Conservation (phyloP, 2,797 vertebrate genomes). For the Neoniphon sammara region DNA sequence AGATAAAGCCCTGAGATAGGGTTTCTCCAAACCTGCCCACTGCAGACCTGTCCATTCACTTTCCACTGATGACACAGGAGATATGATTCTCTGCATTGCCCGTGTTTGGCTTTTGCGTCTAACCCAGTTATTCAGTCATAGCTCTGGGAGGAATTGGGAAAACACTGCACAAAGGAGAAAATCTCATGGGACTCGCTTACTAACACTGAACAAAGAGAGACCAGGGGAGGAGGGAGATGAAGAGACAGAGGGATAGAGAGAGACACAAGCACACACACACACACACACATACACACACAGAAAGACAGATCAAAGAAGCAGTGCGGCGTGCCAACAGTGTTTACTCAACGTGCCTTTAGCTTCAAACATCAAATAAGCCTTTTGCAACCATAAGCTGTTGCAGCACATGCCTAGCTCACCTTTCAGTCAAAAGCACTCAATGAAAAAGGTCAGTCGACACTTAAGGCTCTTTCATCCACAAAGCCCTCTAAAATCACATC, state of each 20-base stretch:
- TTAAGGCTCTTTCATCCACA: slow-evolving; percentile 35
- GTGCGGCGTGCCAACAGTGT: slow-evolving; percentile 67
- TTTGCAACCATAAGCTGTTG: slow-evolving; percentile 56
- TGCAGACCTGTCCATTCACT: slow-evolving; percentile 10
- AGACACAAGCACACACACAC: slow-evolving; percentile 38
- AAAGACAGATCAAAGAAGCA: slow-evolving; percentile 64
- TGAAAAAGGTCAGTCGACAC: slow-evolving; percentile 56
- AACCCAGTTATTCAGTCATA: slow-evolving; percentile 66
- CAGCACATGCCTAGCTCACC: slow-evolving; percentile 52
- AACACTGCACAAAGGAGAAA: slow-evolving; percentile 75
- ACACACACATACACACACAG: slow-evolving; percentile 46
- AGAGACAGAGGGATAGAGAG: slow-evolving; percentile 13
- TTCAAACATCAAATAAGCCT: slow-evolving; percentile 60
- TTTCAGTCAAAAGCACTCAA: slow-evolving; percentile 46
- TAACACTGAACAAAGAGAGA: slow-evolving; percentile 72
- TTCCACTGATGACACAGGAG: slow-evolving; percentile 17
- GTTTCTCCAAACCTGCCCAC: slow-evolving; percentile 29
- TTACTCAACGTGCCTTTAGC: slow-evolving; percentile 66
- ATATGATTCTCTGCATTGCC: slow-evolving; percentile 39
- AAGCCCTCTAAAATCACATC: slow-evolving; percentile 16
- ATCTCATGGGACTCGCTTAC: slow-evolving; percentile 75
- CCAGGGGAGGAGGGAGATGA: slow-evolving; percentile 21
- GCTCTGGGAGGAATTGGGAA: slow-evolving; percentile 65
- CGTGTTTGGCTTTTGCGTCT: slow-evolving; percentile 45
- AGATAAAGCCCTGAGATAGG: slow-evolving; percentile 32